Evolutionary conservation across 2,113 vertebrate genomes (phyloP).

Genomic region (Corythaixoides concolor): DNA sequence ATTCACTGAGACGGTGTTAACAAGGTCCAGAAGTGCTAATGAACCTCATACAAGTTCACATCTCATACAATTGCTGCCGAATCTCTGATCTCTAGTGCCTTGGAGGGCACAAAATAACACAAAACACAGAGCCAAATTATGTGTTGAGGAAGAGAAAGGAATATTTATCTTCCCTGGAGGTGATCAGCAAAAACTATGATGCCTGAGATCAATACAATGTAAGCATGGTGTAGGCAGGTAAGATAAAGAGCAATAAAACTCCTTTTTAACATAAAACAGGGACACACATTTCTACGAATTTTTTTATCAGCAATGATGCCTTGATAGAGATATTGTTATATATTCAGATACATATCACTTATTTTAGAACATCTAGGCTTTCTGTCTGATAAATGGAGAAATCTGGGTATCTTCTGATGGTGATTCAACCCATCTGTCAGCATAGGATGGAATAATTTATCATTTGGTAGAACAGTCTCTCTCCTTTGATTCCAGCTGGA

Average conservation of each 20-base stretch:
- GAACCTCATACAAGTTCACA: background rate
- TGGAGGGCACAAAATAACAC: background rate
- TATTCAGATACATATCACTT: background rate
- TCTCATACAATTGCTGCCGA: background rate
- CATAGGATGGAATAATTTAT: background rate
- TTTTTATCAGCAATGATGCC: background rate
- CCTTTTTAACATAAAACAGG: background rate
- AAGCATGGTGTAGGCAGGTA: background rate
- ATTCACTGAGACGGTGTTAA: background rate
- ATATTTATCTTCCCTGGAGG: background rate
- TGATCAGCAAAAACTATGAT: background rate
- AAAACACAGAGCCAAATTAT: background rate
- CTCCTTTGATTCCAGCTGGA: background rate
- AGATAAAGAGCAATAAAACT: background rate
- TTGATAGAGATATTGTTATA: background rate
- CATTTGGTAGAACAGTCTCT: background rate
- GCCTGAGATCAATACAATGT: background rate
- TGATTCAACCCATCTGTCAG: background rate
- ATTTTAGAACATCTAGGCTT: background rate
- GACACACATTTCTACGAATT: background rate
- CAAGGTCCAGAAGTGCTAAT: background rate
- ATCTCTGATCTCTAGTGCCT: background rate
- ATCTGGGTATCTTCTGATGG: background rate
- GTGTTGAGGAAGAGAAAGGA: background rate
- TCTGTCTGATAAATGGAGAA: background rate